Percentiles rank a stretch among this genome's conserved stretches.
These are phyloP conservation scores for Olivierus martensii DNA, from an alignment of 1,140 invertebrate genomes.

Conservation along the genomic window DNA sequence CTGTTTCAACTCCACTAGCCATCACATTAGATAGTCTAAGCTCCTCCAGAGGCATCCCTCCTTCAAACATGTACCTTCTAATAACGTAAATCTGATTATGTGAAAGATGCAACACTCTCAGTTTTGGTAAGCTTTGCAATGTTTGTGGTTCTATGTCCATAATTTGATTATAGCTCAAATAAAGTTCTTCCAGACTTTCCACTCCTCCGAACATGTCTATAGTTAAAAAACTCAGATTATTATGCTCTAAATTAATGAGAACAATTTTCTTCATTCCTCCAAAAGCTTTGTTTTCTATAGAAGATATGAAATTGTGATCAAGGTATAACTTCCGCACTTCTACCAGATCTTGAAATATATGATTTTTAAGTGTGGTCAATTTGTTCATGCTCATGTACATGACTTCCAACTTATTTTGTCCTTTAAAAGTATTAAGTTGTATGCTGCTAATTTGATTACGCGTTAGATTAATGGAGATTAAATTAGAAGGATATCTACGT, in stretches of 20 bases:
- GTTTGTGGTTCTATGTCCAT: conserved; percentile 40
- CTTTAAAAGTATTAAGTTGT: conserved; percentile 59
- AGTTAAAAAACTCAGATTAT: conserved; percentile 26
- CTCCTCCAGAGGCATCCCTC: conserved; percentile 38
- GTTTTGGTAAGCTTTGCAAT: conserved; percentile 41
- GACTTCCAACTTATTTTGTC: conserved; percentile 63
- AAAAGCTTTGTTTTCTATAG: conserved; percentile 65
- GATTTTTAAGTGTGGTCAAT: conserved; percentile 52
- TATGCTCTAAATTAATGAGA: conserved; percentile 36
- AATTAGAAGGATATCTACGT: conserved; percentile 43
- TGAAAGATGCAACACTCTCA: conserved; percentile 44
- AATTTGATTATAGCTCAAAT: conserved; percentile 42
- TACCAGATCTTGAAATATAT: conserved; percentile 55
- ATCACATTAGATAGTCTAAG: conserved; percentile 46
- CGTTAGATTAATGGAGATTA: conserved; percentile 74
- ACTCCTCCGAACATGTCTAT: conserved; percentile 41
- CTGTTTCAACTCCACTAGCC: conserved; percentile 42
- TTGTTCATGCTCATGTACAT: conserved; percentile 74
- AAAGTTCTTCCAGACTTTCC: conserved; percentile 48
- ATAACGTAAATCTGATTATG: conserved; percentile 36
- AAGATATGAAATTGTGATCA: conserved; percentile 62
- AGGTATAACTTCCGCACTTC: conserved; percentile 62
- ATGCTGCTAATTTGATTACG: conserved; percentile 63
- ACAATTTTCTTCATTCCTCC: conserved; percentile 54
- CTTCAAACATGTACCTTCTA: conserved; percentile 40